phyloP scores from a whole-genome alignment of 2,888 invertebrate genomes.

The Galeopsomyia nigrocyanea region DNA sequence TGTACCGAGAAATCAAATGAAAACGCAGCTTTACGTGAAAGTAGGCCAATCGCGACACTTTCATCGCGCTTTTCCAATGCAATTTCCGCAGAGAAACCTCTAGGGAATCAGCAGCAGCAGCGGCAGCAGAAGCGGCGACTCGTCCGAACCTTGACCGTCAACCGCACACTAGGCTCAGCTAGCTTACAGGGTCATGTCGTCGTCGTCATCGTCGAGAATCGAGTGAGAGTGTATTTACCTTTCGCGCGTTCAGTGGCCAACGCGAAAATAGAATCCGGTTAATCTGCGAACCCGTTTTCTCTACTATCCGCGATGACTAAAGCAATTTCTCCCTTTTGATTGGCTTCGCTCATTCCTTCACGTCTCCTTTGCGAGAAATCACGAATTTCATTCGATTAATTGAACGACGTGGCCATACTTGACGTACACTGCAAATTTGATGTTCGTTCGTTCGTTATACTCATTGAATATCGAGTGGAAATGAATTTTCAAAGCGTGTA shows the following conservation, averaged over 20 bases:
- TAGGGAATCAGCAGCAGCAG: background rate
- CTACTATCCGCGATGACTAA: slow-evolving; percentile 1
- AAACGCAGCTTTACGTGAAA: too few species aligned
- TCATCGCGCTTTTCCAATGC: slow-evolving; percentile 15
- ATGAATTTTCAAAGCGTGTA: too few species aligned
- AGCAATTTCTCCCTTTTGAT: too few species aligned
- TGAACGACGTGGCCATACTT: too few species aligned
- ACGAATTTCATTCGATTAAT: too few species aligned
- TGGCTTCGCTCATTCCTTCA: too few species aligned
- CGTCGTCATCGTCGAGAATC: slow-evolving; percentile 56
- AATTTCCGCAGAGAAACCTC: background rate
- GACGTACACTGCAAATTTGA: too few species aligned
- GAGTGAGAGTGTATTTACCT: slow-evolving; percentile 55
- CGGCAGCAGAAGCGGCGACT: background rate
- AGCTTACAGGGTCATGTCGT: slow-evolving; percentile 51
- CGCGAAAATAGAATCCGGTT: slow-evolving; percentile 59
- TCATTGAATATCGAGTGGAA: too few species aligned
- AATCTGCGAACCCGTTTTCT: slow-evolving; percentile 48
- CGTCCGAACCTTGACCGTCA: slow-evolving; percentile 56
- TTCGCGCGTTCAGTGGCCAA: slow-evolving; percentile 48
- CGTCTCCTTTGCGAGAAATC: too few species aligned
- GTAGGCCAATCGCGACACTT: background rate
- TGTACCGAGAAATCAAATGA: too few species aligned
- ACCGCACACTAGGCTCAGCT: slow-evolving; percentile 40
- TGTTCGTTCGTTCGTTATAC: too few species aligned